These are phyloP conservation scores for Xiphias gladius DNA, from an alignment of 2,113 vertebrate species.

Conservation along the genomic window DNA sequence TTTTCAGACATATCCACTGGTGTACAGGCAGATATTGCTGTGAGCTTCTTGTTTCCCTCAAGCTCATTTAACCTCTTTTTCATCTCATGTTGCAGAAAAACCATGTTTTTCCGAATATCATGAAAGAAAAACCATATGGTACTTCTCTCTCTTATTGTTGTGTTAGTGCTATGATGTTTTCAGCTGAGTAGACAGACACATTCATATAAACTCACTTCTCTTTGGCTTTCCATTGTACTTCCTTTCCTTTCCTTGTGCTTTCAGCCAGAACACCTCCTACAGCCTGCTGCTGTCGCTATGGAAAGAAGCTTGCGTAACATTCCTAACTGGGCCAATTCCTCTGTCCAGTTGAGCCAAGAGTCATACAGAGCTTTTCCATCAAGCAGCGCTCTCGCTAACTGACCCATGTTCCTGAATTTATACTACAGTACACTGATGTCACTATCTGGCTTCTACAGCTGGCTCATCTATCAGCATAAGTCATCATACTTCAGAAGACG, in stretches of 20 bases:
- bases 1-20: background rate
- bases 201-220: background rate
- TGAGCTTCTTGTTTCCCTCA: background rate
- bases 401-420: conserved; percentile 26
- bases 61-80: background rate
- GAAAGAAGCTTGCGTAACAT: conserved; percentile 50
- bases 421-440: conserved; percentile 17
- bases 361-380: conserved; percentile 47
- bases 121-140: background rate
- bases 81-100: background rate
- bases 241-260: conserved; percentile 25
- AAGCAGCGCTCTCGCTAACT: background rate
- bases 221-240: conserved; percentile 25
- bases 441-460: conserved; percentile 28
- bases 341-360: conserved; percentile 7
- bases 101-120: background rate
- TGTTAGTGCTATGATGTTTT: conserved; percentile 8
- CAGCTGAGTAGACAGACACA: background rate
- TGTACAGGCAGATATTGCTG: background rate
- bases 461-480: background rate
- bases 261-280: conserved; percentile 29
- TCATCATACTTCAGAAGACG: background rate
- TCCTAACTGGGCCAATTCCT: conserved; percentile 43
- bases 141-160: background rate
- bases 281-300: conserved; percentile 17